A percentile compares a stretch with the other conserved stretches of the same genome.
Conservation (phyloP, 2,888 invertebrate genomes). For the Melinaea menophilus region DNA sequence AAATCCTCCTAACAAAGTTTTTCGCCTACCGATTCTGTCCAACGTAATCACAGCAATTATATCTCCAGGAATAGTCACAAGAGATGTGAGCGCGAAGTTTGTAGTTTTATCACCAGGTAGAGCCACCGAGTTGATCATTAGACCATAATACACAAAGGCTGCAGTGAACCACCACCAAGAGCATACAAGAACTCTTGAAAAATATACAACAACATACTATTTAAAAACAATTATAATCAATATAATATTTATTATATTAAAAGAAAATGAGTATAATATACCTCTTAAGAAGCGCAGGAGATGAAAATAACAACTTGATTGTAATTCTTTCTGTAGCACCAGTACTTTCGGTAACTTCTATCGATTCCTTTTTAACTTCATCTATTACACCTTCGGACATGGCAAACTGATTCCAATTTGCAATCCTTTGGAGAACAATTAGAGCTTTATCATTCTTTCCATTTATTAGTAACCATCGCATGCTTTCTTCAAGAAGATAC, state of each 20-base stretch:
- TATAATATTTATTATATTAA: background rate
- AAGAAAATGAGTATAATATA: conserved; percentile 5
- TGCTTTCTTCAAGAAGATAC: conserved; percentile 80
- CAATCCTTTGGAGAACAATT: conserved; percentile 36
- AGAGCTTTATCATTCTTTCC: conserved; percentile 71
- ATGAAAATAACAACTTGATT: conserved; percentile 33
- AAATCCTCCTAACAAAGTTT: conserved; percentile 75
- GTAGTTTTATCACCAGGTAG: conserved; percentile 85
- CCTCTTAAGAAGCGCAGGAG: conserved; percentile 40
- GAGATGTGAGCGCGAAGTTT: conserved; percentile 83
- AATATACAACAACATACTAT: background rate
- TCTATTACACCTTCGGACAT: conserved; percentile 24
- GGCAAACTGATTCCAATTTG: conserved; percentile 84
- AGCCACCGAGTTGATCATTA: conserved; percentile 85
- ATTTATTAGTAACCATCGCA: conserved; percentile 83
- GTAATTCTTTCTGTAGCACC: conserved; percentile 23
- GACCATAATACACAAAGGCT: conserved; percentile 87
- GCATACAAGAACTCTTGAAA: conserved; percentile 74
- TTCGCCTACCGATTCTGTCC: conserved; percentile 77
- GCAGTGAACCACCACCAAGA: conserved; percentile 88
- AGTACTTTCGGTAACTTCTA: conserved; percentile 6
- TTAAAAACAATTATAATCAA: background rate
- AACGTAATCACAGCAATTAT: conserved; percentile 74
- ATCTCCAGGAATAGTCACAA: conserved; percentile 82
- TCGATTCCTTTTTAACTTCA: conserved; percentile 22